These are phyloP conservation scores for Chydorus sphaericus DNA, from an alignment of 2,888 invertebrate species.

Conservation along the genomic window DNA sequence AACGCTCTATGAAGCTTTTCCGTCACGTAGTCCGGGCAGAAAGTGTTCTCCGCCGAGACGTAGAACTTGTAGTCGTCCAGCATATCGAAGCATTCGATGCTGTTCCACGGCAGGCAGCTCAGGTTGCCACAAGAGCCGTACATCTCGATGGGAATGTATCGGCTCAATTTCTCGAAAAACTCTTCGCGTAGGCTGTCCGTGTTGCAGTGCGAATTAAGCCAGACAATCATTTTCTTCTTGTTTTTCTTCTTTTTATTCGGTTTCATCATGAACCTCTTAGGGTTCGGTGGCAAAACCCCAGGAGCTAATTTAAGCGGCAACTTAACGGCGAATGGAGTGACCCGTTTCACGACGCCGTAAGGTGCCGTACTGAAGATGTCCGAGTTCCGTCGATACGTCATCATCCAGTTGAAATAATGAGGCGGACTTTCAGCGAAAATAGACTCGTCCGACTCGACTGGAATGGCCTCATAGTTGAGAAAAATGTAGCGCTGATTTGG, in stretches of 20 bases:
- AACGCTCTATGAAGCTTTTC: slow-evolving; percentile 24
- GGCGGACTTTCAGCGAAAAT: background rate
- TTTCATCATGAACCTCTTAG: background rate
- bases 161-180: slow-evolving; percentile 1
- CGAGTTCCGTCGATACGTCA: slow-evolving; percentile 8
- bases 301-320: background rate
- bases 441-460: background rate
- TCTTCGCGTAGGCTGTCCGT: slow-evolving; percentile 3
- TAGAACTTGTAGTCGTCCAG: slow-evolving; percentile 23
- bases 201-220: slow-evolving; percentile 9
- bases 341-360: background rate
- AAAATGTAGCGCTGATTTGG: slow-evolving; percentile 2
- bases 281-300: background rate
- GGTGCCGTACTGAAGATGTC: background rate
- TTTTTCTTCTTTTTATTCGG: background rate
- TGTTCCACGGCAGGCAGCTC: background rate
- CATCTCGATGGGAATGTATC: slow-evolving; percentile 12
- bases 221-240: slow-evolving; percentile 8
- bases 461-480: background rate
- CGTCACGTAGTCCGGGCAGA: slow-evolving; percentile 25
- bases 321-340: background rate
- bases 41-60: slow-evolving; percentile 25
- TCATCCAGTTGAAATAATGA: slow-evolving; percentile 8
- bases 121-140: slow-evolving; percentile 14
- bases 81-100: background rate